Evolutionary conservation across 2,888 invertebrate species (phyloP).

Genomic region (Spialia ferax): DNA sequence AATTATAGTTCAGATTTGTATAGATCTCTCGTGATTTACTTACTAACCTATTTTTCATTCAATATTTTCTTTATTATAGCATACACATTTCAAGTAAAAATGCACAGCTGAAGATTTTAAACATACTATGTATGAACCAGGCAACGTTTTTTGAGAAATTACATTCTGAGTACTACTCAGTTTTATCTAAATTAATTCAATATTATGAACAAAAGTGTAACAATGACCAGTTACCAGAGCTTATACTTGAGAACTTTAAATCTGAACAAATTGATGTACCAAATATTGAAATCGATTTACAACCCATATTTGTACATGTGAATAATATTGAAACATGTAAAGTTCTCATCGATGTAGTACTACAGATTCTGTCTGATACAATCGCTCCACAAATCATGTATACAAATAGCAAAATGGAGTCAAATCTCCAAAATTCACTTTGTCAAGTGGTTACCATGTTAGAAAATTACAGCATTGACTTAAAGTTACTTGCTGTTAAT

Average conservation of each 20-base stretch:
- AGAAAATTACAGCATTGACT: conserved; percentile 67
- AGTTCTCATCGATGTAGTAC: conserved; percentile 64
- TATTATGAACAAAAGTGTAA: conserved; percentile 67
- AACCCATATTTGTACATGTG: conserved; percentile 72
- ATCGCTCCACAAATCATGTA: conserved; percentile 66
- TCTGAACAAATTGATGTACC: conserved; percentile 70
- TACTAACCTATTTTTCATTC: no score
- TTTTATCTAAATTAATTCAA: conserved; percentile 71
- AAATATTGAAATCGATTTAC: conserved; percentile 70
- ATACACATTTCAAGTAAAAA: conserved; percentile 82
- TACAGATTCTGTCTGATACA: conserved; percentile 71
- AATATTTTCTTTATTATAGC: conserved; percentile 62
- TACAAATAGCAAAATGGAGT: conserved; percentile 53
- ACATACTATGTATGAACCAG: conserved; percentile 80
- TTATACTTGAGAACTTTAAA: conserved; percentile 76
- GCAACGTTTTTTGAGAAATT: conserved; percentile 81
- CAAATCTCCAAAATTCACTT: conserved; percentile 57
- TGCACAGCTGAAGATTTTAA: conserved; percentile 85
- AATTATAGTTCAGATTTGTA: no score
- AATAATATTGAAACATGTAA: conserved; percentile 67
- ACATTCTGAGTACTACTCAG: conserved; percentile 77
- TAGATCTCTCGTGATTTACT: no score
- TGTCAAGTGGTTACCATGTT: conserved; percentile 61
- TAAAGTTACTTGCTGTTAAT: conserved; percentile 66
- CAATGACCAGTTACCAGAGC: conserved; percentile 42